A percentile compares a stretch with the other conserved stretches of the same genome.
These are phyloP conservation scores for Athene cunicularia DNA, from an alignment of 2,113 vertebrate genomes.

Conservation along the genomic window DNA sequence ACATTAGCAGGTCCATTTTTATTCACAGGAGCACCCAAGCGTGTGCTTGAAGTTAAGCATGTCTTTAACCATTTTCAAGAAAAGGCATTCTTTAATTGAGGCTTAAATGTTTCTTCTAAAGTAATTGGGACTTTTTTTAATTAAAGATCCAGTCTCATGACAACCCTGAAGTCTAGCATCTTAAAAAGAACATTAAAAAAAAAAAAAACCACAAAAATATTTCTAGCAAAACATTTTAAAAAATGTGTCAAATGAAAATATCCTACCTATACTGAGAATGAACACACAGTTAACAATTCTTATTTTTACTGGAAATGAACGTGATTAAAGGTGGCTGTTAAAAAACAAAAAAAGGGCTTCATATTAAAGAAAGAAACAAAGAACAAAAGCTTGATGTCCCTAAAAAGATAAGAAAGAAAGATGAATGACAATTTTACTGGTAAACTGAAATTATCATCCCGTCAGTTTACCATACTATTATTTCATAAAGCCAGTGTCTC, in stretches of 20 bases:
- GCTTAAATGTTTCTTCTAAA: background rate
- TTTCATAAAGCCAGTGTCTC: background rate
- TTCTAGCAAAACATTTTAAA: background rate
- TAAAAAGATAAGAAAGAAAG: background rate
- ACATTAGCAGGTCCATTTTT: background rate
- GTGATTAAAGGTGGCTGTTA: background rate
- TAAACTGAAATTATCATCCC: background rate
- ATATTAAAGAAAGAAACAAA: background rate
- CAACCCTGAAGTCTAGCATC: background rate
- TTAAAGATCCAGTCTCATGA: background rate
- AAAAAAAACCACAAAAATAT: background rate
- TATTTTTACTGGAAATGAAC: background rate
- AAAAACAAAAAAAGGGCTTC: background rate
- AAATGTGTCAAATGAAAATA: background rate
- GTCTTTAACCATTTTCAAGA: background rate
- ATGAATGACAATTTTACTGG: background rate
- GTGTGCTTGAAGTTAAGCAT: background rate
- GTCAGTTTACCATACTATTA: background rate
- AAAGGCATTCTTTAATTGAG: background rate
- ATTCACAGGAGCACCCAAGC: background rate
- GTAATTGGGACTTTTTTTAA: background rate
- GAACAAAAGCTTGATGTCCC: background rate
- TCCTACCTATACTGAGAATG: background rate
- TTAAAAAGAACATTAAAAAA: background rate
- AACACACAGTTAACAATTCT: background rate